Conservation (phyloP, 2,888 invertebrate species). For the Prosapia bicincta region DNA sequence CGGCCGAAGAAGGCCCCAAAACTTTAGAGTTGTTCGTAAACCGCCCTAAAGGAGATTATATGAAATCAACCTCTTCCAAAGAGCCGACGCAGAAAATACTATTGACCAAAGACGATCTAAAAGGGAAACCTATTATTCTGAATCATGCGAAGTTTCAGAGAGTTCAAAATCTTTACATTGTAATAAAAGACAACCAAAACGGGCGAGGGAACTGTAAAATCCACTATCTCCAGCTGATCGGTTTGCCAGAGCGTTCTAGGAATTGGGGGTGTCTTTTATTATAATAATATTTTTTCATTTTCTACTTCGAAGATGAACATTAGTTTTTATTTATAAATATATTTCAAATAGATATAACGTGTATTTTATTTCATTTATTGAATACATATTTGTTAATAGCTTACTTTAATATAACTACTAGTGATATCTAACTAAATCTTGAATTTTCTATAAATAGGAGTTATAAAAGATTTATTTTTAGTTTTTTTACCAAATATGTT, state of each 20-base stretch:
- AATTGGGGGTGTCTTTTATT: too few relatives aligned
- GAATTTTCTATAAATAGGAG: too few relatives aligned
- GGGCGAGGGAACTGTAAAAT: conserved; percentile 63
- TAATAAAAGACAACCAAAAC: background rate
- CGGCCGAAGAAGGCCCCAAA: conserved; percentile 88
- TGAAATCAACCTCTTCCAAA: conserved; percentile 87
- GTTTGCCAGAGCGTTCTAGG: conserved; percentile 87
- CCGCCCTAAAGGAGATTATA: conserved; percentile 93
- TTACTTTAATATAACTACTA: too few relatives aligned
- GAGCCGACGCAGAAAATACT: conserved; percentile 82
- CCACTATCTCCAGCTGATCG: conserved; percentile 83
- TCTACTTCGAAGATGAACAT: too few relatives aligned
- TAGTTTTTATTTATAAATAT: too few relatives aligned
- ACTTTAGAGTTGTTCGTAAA: conserved; percentile 94
- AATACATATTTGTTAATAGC: too few relatives aligned
- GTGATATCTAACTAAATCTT: too few relatives aligned
- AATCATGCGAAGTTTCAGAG: conserved; percentile 98
- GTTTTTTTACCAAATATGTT: too few relatives aligned
- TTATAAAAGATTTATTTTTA: too few relatives aligned
- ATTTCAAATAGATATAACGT: too few relatives aligned
- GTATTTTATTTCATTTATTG: too few relatives aligned
- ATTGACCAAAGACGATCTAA: conserved; percentile 76
- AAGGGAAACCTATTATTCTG: conserved; percentile 79
- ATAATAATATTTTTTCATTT: too few relatives aligned
- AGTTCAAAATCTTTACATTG: conserved; percentile 88